phyloP scores from a whole-genome alignment of 2,797 vertebrate species.

The Spinibarbus caldwelli region DNA sequence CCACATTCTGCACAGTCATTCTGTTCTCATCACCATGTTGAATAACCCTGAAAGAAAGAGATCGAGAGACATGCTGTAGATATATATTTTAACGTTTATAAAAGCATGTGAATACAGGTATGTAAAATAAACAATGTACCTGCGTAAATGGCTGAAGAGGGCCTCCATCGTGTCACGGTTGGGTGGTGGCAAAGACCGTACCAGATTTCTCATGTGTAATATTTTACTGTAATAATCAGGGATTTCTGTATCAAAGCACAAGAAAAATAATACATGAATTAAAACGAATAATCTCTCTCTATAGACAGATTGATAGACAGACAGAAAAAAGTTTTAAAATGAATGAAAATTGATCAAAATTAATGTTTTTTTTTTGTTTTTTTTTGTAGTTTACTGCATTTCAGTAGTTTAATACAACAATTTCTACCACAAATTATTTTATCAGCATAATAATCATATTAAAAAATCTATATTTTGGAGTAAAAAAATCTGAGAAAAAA shows the following conservation, averaged over 20 bases:
- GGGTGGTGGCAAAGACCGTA: slow-evolving; percentile 79
- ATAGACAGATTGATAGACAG: neutral
- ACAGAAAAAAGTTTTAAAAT: neutral
- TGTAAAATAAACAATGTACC: slow-evolving; percentile 71
- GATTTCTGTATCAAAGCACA: slow-evolving; percentile 74
- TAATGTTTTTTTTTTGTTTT: no score
- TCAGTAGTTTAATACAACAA: neutral
- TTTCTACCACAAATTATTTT: neutral
- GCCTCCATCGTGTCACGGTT: slow-evolving; percentile 89
- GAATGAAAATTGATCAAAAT: no score
- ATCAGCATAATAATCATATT: neutral
- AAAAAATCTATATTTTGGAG: no score
- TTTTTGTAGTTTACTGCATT: no score
- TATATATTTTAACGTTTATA: neutral
- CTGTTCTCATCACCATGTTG: slow-evolving; percentile 86
- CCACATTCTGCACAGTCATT: slow-evolving; percentile 92
- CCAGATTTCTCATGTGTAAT: slow-evolving; percentile 78
- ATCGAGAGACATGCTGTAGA: slow-evolving; percentile 23
- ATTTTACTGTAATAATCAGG: slow-evolving; percentile 77
- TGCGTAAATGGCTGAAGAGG: slow-evolving; percentile 90
- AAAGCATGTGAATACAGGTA: neutral
- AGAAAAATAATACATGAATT: neutral
- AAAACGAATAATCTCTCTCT: neutral
- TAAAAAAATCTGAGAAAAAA: neutral
- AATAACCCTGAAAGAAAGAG: slow-evolving; percentile 80